Conservation (phyloP, 2,888 invertebrate species). For the Poecilus cupreus region DNA sequence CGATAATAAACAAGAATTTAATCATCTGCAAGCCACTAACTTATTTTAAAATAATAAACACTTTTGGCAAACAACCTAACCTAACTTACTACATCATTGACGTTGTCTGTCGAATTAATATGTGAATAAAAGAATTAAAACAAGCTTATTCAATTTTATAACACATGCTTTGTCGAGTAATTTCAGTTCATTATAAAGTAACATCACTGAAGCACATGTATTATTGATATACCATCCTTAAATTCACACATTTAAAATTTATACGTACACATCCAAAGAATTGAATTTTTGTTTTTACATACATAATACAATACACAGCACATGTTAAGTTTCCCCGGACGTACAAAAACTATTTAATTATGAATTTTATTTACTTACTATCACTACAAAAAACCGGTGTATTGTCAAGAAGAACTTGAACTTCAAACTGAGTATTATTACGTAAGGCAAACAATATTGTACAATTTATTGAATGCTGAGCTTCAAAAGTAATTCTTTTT, state of each 20-base stretch:
- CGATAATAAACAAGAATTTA: too few species aligned
- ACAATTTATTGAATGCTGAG: not conserved
- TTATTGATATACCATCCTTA: not conserved
- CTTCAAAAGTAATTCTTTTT: conserved; percentile 8
- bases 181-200: conserved; percentile 30
- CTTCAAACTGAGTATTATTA: conserved; percentile 23
- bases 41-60: not conserved
- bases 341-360: not conserved
- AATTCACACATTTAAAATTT: conserved; percentile 29
- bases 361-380: not conserved
- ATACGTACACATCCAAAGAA: not conserved
- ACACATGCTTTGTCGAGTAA: conserved; percentile 14
- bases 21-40: not conserved
- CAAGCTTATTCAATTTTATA: not conserved
- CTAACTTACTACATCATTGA: too few species aligned
- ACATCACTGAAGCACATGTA: not conserved
- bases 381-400: not conserved
- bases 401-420: conserved; percentile 15
- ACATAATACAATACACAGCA: not conserved
- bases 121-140: not conserved
- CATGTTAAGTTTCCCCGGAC: not conserved
- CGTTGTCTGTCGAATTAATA: not conserved
- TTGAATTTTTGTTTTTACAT: not conserved
- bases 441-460: conserved; percentile 47
- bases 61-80: too few species aligned